phyloP scores from a whole-genome alignment of 2,113 vertebrate genomes.

The Ranitomeya variabilis region DNA sequence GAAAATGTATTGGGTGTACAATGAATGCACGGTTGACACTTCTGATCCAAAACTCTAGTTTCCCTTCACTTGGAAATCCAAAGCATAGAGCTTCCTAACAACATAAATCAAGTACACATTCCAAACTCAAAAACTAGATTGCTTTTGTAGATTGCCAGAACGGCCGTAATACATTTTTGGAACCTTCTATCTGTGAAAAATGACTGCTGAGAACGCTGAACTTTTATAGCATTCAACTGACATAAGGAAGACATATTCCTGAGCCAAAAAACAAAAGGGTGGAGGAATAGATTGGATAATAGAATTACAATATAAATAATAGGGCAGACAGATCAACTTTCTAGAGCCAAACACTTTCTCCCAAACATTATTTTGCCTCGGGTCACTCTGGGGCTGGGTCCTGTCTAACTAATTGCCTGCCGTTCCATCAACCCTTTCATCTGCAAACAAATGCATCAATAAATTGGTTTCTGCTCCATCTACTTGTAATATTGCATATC shows the following conservation, averaged over 20 bases:
- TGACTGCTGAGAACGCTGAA: slow-evolving; percentile 46
- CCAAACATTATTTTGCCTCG: slow-evolving; percentile 10
- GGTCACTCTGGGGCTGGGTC: slow-evolving; percentile 9
- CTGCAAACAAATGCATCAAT: slow-evolving; percentile 19
- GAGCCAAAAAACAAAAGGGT: slow-evolving; percentile 44
- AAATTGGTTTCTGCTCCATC: slow-evolving; percentile 31
- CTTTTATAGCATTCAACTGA: slow-evolving; percentile 34
- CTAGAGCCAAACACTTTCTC: slow-evolving; percentile 32
- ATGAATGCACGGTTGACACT: background rate
- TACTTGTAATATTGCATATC: background rate
- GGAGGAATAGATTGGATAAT: slow-evolving; percentile 53
- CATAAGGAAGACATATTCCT: slow-evolving; percentile 33
- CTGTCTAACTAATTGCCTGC: slow-evolving; percentile 21
- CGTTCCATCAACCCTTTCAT: background rate
- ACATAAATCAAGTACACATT: slow-evolving; percentile 47
- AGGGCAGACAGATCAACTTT: slow-evolving; percentile 35
- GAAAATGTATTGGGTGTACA: background rate
- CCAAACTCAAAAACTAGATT: slow-evolving; percentile 31
- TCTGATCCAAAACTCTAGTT: slow-evolving; percentile 15
- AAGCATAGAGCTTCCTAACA: background rate
- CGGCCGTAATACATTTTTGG: slow-evolving; percentile 34
- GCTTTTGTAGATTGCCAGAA: slow-evolving; percentile 44
- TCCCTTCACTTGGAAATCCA: slow-evolving; percentile 10
- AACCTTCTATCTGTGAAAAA: slow-evolving; percentile 37
- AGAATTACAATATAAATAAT: slow-evolving; percentile 50